Conservation (phyloP, 2,888 invertebrate genomes). For the Rhamnusium bicolor region DNA sequence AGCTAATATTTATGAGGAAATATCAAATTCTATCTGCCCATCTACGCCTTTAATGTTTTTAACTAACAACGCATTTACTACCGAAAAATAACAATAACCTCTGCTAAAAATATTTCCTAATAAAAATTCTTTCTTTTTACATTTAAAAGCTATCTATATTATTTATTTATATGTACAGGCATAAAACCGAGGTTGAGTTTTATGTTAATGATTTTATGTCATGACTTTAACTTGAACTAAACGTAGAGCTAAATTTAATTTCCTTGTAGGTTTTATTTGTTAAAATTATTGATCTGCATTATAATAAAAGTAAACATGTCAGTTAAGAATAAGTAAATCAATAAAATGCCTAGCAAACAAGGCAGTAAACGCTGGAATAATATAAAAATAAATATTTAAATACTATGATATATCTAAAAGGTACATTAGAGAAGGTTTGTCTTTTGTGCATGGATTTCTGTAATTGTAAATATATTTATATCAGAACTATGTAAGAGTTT, state of each 20-base stretch:
- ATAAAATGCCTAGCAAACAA: slow-evolving; percentile 11
- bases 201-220: slow-evolving; percentile 3
- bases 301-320: slow-evolving; percentile 20
- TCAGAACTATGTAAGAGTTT: not conserved
- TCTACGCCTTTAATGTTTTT: not conserved
- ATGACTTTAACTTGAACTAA: not conserved
- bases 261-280: slow-evolving; percentile 16
- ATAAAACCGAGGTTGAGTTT: not conserved
- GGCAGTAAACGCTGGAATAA: not conserved
- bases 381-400: not conserved
- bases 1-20: too few species aligned
- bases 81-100: not conserved
- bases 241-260: slow-evolving; percentile 18
- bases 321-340: slow-evolving; percentile 24
- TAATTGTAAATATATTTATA: not conserved
- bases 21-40: too few species aligned
- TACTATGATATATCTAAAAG: not conserved
- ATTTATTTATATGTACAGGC: not conserved
- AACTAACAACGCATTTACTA: not conserved
- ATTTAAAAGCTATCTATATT: not conserved
- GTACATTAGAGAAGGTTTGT: not conserved
- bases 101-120: not conserved
- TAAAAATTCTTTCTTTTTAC: not conserved
- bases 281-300: slow-evolving; percentile 9
- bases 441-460: not conserved